These are phyloP conservation scores for Chionoecetes opilio DNA, from an alignment of 1,140 invertebrate species.

Conservation along the genomic window DNA sequence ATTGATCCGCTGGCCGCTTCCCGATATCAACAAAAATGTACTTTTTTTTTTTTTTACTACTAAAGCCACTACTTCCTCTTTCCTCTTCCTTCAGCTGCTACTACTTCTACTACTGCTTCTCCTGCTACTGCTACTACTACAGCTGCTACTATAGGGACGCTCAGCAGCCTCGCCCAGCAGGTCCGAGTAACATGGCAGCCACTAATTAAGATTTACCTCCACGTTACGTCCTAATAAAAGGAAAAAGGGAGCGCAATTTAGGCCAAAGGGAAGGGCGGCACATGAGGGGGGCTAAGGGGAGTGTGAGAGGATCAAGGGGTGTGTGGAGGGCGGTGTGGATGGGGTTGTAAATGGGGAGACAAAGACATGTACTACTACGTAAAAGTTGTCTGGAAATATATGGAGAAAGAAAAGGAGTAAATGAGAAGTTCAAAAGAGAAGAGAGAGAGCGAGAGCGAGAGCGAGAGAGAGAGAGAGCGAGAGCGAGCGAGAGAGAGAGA, in stretches of 20 bases:
- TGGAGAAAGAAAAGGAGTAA: background rate
- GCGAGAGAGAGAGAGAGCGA: background rate
- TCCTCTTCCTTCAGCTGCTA: background rate
- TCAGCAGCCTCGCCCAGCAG: background rate
- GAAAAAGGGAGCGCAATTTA: slow-evolving; percentile 62
- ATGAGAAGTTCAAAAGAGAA: background rate
- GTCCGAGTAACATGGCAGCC: slow-evolving; percentile 41
- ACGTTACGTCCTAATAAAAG: slow-evolving; percentile 75
- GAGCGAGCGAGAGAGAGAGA: background rate
- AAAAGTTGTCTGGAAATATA: background rate
- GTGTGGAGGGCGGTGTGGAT: background rate
- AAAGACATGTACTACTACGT: background rate
- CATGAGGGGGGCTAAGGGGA: slow-evolving; percentile 3
- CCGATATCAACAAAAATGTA: background rate
- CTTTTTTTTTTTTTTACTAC: too few species aligned
- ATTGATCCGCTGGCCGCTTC: too few species aligned
- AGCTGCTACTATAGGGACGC: background rate
- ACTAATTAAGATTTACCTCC: slow-evolving; percentile 75
- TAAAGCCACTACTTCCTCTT: too few species aligned
- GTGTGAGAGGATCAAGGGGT: slow-evolving; percentile 31
- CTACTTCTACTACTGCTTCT: background rate
- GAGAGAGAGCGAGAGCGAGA: background rate
- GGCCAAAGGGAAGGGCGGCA: slow-evolving; percentile 35
- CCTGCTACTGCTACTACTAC: background rate
- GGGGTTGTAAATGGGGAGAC: background rate